phyloP scores from a whole-genome alignment of 1,140 invertebrate species.

The Procambarus virginalis region DNA sequence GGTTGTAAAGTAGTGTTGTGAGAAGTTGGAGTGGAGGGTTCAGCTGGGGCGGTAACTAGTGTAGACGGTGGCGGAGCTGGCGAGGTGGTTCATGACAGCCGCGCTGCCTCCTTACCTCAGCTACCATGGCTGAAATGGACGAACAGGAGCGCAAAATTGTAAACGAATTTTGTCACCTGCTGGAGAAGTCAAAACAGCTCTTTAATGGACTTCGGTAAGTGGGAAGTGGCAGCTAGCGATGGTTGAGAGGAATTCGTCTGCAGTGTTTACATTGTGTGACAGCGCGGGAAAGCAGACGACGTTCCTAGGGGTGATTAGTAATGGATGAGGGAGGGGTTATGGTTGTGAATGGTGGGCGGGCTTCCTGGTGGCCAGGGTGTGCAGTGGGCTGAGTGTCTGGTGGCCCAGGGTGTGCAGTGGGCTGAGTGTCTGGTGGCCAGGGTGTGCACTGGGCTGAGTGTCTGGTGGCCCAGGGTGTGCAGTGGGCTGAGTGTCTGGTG shows the following conservation, averaged over 20 bases:
- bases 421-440: too few species aligned
- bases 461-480: too few species aligned
- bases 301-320: not conserved
- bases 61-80: not conserved
- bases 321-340: not conserved
- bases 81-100: not conserved
- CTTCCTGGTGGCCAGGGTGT: too few species aligned
- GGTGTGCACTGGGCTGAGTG: too few species aligned
- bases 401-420: too few species aligned
- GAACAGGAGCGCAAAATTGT: conserved; percentile 92
- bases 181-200: conserved; percentile 97
- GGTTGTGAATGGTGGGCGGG: too few species aligned
- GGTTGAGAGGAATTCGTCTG: conserved; percentile 7
- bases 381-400: too few species aligned
- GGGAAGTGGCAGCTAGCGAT: not conserved
- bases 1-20: too few species aligned
- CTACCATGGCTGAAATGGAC: conserved; percentile 73
- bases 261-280: conserved; percentile 49
- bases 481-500: too few species aligned
- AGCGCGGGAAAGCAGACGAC: conserved; percentile 43
- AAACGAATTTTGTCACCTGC: conserved; percentile 95
- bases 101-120: not conserved
- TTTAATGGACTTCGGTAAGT: conserved; percentile 94
- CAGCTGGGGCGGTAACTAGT: not conserved
- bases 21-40: not conserved